These are phyloP conservation scores for Abrostola tripartita DNA, from an alignment of 2,888 invertebrate genomes.

Conservation along the genomic window DNA sequence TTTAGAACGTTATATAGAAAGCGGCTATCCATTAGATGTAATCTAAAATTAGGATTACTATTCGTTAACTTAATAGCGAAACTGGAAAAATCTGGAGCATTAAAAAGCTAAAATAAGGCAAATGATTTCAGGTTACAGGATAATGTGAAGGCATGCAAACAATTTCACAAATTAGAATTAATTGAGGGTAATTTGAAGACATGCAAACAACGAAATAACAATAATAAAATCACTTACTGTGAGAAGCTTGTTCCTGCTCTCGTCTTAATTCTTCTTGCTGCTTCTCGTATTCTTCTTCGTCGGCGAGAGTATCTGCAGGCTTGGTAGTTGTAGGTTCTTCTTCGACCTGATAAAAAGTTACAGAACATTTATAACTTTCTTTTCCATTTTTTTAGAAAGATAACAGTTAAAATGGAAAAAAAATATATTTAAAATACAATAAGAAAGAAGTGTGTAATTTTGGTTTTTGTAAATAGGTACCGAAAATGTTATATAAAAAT, in stretches of 20 bases:
- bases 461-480: too few species aligned
- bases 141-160: conserved; percentile 24
- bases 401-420: not conserved
- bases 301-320: conserved; percentile 77
- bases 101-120: conserved; percentile 22
- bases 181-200: not conserved
- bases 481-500: too few species aligned
- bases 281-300: conserved; percentile 83
- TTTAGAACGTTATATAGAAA: not conserved
- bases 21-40: conserved; percentile 4
- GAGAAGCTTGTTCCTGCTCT: conserved; percentile 75
- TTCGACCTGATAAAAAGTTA: conserved; percentile 68
- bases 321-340: conserved; percentile 72
- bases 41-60: conserved; percentile 7
- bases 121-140: conserved; percentile 7
- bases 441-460: too few species aligned
- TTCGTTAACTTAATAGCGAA: conserved; percentile 8
- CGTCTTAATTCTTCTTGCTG: conserved; percentile 77
- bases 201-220: conserved; percentile 16
- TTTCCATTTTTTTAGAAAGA: not conserved
- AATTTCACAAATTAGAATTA: not conserved
- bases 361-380: not conserved
- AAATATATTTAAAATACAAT: too few species aligned
- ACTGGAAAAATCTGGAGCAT: conserved; percentile 5
- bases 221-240: conserved; percentile 74